Evolutionary conservation across 2,888 invertebrate genomes (phyloP), one percentile per base, ranked within the genome.

Genomic region (Folsomia candida): DNA sequence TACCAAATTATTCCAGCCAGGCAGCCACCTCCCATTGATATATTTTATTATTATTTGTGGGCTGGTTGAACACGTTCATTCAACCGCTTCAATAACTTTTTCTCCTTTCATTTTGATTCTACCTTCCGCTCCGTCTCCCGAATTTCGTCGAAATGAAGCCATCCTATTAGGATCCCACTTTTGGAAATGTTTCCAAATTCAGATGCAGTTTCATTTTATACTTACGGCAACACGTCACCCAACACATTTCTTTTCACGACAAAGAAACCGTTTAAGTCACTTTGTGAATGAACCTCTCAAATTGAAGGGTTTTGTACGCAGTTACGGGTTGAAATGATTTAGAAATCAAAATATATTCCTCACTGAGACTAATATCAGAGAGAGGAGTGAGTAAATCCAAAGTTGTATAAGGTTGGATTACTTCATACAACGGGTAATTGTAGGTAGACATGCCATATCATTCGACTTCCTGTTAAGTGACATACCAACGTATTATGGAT

Each of bases 71-170:
- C 74, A 67, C 68, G 72, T 68, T 70, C 69, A 60, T 68, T 68
- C 70, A 66, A 68, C 69, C 70, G 72, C 70, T 72, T 72, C 72
- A 72, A 67, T 71, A 71, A 69, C 74, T 74, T 70, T 62, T 63
- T 70, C 72, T 72, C 60, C 70, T 24, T 60, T 57, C 28, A 61
- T 68, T 26, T 25, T 54, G 54, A 54, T 54, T 54, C 20, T 54
- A 37, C 37, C 14, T 37, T 37, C 4, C 37, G 4, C 14, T 54
- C 4, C 54, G 20, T 20, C 54, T 14, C 22, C 37, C n/a, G n/a
- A n/a, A n/a, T n/a, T n/a, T n/a, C n/a, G n/a, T n/a, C n/a, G n/a
- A n/a, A n/a, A n/a, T n/a, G n/a, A n/a, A n/a, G n/a, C 37, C 37
- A 37, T 9, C 37, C 37, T 9, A 37, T 37, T n/a, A n/a, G n/a